phyloP scores from a whole-genome alignment of 2,888 invertebrate species.

The Orthosia incerta region DNA sequence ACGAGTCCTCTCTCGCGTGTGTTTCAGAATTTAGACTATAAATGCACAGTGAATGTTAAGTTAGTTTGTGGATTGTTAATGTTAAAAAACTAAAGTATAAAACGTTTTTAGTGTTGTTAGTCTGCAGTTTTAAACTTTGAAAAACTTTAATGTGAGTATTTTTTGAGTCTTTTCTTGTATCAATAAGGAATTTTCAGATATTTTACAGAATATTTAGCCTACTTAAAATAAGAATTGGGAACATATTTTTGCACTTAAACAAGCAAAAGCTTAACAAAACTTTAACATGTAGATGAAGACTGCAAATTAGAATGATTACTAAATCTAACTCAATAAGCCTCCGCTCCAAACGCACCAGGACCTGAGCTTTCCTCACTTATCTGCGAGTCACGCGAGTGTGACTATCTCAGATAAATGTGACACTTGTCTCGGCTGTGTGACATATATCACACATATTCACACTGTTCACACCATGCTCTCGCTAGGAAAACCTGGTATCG shows the following conservation, averaged over 20 bases:
- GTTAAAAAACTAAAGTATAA: slow-evolving; percentile 7
- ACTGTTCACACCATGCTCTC: not conserved
- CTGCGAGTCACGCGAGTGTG: slow-evolving; percentile 35
- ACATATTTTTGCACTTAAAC: not conserved
- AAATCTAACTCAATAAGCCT: not conserved
- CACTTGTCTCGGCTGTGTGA: slow-evolving; percentile 12
- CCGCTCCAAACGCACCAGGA: not conserved
- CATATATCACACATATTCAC: not conserved
- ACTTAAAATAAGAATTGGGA: not conserved
- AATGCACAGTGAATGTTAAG: slow-evolving; percentile 51
- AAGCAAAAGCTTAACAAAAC: not conserved
- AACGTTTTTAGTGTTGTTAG: slow-evolving; percentile 30
- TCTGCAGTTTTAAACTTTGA: slow-evolving; percentile 11
- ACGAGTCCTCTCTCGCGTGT: slow-evolving; percentile 46
- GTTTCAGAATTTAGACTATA: slow-evolving; percentile 31
- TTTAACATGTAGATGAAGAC: not conserved
- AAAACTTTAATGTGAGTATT: slow-evolving; percentile 53
- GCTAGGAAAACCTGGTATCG: slow-evolving; percentile 49
- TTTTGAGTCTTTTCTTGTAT: not conserved
- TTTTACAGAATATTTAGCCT: not conserved
- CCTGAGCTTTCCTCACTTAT: slow-evolving; percentile 4
- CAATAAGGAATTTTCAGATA: not conserved
- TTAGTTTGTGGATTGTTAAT: slow-evolving; percentile 38
- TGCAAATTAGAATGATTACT: not conserved
- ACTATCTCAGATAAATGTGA: slow-evolving; percentile 37